Base-by-base conservation (phyloP, 2,797 vertebrate species). In the Bryconaethiops microstoma region DNA sequence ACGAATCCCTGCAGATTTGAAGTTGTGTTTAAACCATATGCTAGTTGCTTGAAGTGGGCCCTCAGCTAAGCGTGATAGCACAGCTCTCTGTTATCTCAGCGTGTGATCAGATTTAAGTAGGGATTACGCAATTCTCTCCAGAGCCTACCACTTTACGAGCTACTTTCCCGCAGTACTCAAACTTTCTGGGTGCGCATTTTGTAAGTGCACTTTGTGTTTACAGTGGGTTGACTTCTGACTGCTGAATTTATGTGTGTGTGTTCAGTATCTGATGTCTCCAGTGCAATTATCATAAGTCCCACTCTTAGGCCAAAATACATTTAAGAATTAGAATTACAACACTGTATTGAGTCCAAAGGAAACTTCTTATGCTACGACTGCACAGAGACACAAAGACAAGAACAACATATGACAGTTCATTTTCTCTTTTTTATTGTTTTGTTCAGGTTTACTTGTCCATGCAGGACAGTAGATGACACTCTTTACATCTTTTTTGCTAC, bases 401-500 rank as follows among this genome's bases (percentile, higher is more conserved):
- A 2, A 35, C 35, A 35, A 35, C 4, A 35, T 35, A 35, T 35
- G 35, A 35, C 35, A 2, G 35, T 35, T 35, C 2, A 35, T 5
- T 35, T 2, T 35, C 35, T 35, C 35, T 35, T 35, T 35, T 35
- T 4, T 75, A 59, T 83, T 59, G 60, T 59, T 23, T 39, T 48
- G 48, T 40, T 52, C 69, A 5, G 19, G 84, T 92, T 89, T 90
- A 87, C 82, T 85, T 86, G 85, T 84, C 87, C 81, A 90, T 91
- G 89, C 90, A 90, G 88, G 88, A 85, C 83, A 71, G 78, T 83
- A 89, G 83, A 89, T 92, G 89, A 90, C 81, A 73, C 8, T 0
- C 4, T 35, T 35, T 35, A 48, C 45, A 8, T 48, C 45, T 48
- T 48, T 10, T 48, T 48, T 48, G 12, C 45, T 10, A 8, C 1